A percentile compares a stretch with the other conserved stretches of the same genome.
Conservation (phyloP, 2,888 invertebrate genomes). For the Hanleya hanleyi region DNA sequence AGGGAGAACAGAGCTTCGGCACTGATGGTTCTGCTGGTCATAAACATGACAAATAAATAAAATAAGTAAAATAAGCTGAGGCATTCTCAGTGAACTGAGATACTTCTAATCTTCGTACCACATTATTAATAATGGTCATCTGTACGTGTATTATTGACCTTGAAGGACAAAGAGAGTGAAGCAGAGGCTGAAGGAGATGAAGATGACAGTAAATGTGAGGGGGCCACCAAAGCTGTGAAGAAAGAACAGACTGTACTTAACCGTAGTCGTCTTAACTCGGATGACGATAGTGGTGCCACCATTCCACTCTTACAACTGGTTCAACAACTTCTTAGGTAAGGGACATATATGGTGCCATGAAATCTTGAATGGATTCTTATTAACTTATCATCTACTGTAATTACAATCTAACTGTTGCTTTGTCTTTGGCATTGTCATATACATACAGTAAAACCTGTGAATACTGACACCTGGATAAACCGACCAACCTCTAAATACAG, state of each 20-base stretch:
- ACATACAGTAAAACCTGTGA: no score
- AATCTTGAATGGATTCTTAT: no score
- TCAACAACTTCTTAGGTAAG: slow-evolving; percentile 86
- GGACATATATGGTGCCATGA: no score
- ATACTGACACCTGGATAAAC: no score
- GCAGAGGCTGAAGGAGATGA: slow-evolving; percentile 42
- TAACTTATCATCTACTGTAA: no score
- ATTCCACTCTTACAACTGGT: slow-evolving; percentile 81
- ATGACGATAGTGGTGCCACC: slow-evolving; percentile 66
- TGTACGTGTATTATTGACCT: no score
- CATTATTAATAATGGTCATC: neutral
- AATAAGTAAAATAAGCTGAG: slow-evolving; percentile 15
- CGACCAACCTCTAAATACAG: no score
- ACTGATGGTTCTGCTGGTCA: no score
- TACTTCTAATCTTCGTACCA: neutral
- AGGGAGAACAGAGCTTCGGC: no score
- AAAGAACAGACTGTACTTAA: slow-evolving; percentile 43
- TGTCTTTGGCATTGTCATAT: no score
- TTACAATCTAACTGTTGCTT: no score
- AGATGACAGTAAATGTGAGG: slow-evolving; percentile 43
- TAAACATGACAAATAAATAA: slow-evolving; percentile 40
- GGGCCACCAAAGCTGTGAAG: slow-evolving; percentile 44
- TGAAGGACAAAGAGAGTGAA: slow-evolving; percentile 57
- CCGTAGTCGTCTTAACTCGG: slow-evolving; percentile 20
- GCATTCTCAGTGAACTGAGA: neutral